Percentiles rank a stretch among this genome's conserved stretches.
Conservation (phyloP, 2,113 vertebrate genomes). For the Onychostoma macrolepis region DNA sequence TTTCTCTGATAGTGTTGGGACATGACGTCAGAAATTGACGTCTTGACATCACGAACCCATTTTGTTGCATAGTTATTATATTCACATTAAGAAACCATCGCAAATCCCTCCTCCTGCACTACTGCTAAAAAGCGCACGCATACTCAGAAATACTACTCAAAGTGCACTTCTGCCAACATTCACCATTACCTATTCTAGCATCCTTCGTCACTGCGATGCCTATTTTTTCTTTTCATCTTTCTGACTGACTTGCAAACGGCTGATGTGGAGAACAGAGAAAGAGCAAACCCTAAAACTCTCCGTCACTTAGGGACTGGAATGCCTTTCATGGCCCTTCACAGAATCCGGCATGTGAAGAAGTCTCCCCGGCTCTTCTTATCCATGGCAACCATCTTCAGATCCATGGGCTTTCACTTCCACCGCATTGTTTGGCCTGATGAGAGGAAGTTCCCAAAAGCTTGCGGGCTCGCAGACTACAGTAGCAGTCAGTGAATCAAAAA, state of each 20-base stretch:
- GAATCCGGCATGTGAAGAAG: conserved; percentile 16
- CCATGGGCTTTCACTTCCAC: conserved; percentile 31
- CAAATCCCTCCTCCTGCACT: neutral
- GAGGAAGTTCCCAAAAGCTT: conserved; percentile 39
- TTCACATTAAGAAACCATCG: neutral
- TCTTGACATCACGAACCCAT: neutral
- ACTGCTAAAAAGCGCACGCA: neutral
- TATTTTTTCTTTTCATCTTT: neutral
- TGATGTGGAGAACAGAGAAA: neutral
- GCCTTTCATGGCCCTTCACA: conserved; percentile 14
- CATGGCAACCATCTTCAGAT: conserved; percentile 39
- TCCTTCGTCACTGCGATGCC: neutral
- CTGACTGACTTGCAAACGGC: neutral
- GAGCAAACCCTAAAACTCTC: conserved; percentile 18
- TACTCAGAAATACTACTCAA: neutral
- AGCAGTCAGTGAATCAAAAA: conserved; percentile 31
- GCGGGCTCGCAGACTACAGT: neutral
- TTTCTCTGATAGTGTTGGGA: neutral
- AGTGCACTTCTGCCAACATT: neutral
- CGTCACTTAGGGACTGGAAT: conserved; percentile 21
- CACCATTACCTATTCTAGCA: neutral
- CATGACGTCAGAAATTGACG: neutral
- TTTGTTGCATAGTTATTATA: neutral
- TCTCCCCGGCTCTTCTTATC: conserved; percentile 16
- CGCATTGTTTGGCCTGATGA: conserved; percentile 37